These are phyloP conservation scores for Porites rus DNA, from an alignment of 92 coral and sea anemone species.

Conservation along the genomic window DNA sequence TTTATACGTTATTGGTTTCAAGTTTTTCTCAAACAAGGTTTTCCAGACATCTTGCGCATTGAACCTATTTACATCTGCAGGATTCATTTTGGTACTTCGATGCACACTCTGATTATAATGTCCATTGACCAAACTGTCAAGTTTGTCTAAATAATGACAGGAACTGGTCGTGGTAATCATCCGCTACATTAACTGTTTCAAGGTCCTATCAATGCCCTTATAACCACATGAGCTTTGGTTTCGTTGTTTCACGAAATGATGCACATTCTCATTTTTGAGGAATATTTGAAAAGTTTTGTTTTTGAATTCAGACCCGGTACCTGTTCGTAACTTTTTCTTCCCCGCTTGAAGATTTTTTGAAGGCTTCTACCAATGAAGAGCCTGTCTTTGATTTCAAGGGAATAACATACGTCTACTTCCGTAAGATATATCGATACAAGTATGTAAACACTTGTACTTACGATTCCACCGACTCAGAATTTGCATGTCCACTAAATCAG, in stretches of 20 bases:
- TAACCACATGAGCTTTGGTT: no score
- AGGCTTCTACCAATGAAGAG: constrained; percentile 19
- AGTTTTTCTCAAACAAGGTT: not conserved
- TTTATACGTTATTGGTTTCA: not conserved
- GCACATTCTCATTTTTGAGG: not conserved
- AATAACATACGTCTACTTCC: constrained; percentile 24
- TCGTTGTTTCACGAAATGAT: not conserved
- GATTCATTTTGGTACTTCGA: not conserved
- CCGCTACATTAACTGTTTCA: not conserved
- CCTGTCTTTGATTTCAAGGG: constrained; percentile 32
- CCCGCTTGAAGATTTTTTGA: not conserved
- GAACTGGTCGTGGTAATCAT: not conserved
- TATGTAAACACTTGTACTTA: constrained; percentile 2
- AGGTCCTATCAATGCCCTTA: not conserved
- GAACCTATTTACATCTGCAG: not conserved
- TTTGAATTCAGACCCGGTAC: not conserved
- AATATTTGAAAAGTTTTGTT: not conserved
- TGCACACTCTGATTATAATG: not conserved
- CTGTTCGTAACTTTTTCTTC: not conserved
- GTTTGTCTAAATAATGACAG: no score
- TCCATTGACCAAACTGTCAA: not conserved
- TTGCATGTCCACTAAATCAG: not conserved
- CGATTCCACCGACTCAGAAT: constrained; percentile 4
- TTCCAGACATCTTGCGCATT: not conserved
- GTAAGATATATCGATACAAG: not conserved